Conservation (phyloP, 35 echinoderm and acorn worm species). For the Acanthaster planci region DNA sequence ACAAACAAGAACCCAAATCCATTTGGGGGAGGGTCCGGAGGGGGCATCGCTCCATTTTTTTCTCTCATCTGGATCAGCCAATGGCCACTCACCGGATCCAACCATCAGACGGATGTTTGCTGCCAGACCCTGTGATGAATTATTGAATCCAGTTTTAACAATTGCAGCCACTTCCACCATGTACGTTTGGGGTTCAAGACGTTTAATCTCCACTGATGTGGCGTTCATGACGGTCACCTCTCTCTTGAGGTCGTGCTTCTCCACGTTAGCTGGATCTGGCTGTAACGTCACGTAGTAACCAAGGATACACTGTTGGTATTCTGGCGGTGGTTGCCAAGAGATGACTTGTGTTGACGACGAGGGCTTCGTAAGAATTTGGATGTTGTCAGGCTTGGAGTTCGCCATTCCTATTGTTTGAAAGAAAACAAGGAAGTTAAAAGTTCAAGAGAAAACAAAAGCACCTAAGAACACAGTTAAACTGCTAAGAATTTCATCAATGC, state of each 20-base stretch:
- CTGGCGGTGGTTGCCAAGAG: background rate
- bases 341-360: background rate
- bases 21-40: no score
- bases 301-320: background rate
- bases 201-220: background rate
- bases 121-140: background rate
- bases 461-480: background rate
- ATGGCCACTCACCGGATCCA: background rate
- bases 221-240: background rate
- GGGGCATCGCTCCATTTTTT: no score
- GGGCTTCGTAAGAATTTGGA: background rate
- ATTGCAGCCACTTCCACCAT: background rate
- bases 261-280: background rate
- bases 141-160: background rate
- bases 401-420: background rate
- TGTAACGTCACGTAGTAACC: background rate
- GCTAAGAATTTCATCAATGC: background rate
- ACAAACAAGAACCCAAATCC: no score
- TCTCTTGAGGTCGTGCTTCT: background rate
- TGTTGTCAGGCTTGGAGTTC: background rate
- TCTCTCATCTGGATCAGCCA: background rate
- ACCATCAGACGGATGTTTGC: background rate
- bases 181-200: background rate
- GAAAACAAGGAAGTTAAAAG: background rate
- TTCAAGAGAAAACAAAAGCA: background rate